Conservation (phyloP, 2,113 vertebrate genomes). For the Daphoenositta chrysoptera region DNA sequence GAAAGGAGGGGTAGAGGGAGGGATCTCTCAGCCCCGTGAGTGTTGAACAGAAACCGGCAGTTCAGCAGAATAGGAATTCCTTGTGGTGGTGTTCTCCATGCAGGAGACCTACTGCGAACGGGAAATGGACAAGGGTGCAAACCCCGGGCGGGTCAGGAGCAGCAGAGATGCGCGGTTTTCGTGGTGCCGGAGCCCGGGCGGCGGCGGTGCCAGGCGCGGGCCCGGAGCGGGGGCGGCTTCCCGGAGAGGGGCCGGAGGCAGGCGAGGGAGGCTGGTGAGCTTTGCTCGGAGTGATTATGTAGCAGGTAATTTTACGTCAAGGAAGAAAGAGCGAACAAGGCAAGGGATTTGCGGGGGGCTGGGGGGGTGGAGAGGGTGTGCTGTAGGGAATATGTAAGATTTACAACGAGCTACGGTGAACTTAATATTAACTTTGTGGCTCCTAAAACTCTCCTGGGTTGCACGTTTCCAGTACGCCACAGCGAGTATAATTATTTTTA, state of each 20-base stretch:
- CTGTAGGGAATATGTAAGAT: conserved; percentile 41
- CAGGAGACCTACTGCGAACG: not conserved
- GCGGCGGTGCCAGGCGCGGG: not conserved
- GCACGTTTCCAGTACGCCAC: not conserved
- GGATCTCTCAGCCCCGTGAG: not conserved
- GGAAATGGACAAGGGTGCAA: not conserved
- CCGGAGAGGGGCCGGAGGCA: not conserved
- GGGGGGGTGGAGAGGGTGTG: not conserved
- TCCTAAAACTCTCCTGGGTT: conserved; percentile 32
- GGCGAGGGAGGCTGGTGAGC: not conserved
- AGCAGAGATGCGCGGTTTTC: not conserved
- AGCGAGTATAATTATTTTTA: not conserved
- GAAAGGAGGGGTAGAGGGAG: not conserved
- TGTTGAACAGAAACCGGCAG: not conserved
- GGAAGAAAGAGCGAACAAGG: conserved; percentile 45
- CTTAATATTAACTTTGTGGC: conserved; percentile 54
- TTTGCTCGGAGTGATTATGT: conserved; percentile 11
- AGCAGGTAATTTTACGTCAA: conserved; percentile 63
- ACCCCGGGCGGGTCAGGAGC: not conserved
- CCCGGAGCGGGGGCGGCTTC: not conserved
- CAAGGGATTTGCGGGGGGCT: conserved; percentile 6
- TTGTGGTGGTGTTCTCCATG: conserved; percentile 4
- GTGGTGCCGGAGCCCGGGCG: not conserved
- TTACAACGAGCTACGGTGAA: conserved; percentile 67
- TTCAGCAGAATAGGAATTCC: not conserved